Conservation (phyloP, 2,888 invertebrate species). For the Anorthoa munda region DNA sequence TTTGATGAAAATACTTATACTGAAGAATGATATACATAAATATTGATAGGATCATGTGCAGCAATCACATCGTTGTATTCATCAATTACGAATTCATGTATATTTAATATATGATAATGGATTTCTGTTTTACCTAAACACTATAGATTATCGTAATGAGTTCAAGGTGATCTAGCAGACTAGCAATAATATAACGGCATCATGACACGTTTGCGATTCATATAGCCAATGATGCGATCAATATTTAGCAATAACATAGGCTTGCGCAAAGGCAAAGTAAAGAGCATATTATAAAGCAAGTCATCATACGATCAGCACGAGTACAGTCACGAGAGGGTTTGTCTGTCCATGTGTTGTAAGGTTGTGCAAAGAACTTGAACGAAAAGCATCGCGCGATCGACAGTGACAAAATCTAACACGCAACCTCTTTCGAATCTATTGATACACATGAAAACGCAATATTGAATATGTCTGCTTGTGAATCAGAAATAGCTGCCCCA, state of each 20-base stretch:
- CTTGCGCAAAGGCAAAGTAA: slow-evolving; percentile 51
- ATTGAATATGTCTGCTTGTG: slow-evolving; percentile 30
- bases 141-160: slow-evolving; percentile 22
- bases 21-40: background rate
- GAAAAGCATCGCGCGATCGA: slow-evolving; percentile 59
- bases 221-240: slow-evolving; percentile 31
- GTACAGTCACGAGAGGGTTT: slow-evolving; percentile 44
- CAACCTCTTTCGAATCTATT: slow-evolving; percentile 58
- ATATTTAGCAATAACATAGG: slow-evolving; percentile 42
- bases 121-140: background rate
- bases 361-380: slow-evolving; percentile 60
- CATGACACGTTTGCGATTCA: slow-evolving; percentile 41
- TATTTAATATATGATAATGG: background rate
- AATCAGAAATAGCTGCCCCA: slow-evolving; percentile 59
- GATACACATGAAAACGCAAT: slow-evolving; percentile 52
- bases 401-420: slow-evolving; percentile 65
- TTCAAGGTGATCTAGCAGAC: slow-evolving; percentile 44
- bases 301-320: slow-evolving; percentile 49
- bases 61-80: background rate
- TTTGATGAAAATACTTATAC: background rate
- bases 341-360: slow-evolving; percentile 56
- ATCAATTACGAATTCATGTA: background rate
- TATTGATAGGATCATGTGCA: background rate
- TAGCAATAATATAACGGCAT: slow-evolving; percentile 32
- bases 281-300: slow-evolving; percentile 63